Conservation (phyloP, 2,888 invertebrate species). For the Trichopoda pennipes region DNA sequence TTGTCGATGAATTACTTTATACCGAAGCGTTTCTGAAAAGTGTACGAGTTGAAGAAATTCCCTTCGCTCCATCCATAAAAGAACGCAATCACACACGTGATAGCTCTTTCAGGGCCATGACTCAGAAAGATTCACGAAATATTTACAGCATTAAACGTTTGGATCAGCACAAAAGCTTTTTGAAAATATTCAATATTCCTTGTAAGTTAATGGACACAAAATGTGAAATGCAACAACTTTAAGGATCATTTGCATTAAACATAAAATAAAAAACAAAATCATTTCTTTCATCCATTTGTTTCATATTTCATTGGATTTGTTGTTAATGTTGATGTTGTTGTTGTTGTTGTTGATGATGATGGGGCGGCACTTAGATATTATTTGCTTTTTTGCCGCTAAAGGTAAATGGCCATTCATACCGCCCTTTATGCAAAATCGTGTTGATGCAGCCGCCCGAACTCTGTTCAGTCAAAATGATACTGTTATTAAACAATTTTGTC, state of each 20-base stretch:
- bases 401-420: slow-evolving; percentile 81
- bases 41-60: slow-evolving; percentile 75
- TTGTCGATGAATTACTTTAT: slow-evolving; percentile 67
- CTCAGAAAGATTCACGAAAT: slow-evolving; percentile 56
- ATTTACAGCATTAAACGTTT: slow-evolving; percentile 75
- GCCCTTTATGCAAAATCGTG: slow-evolving; percentile 77
- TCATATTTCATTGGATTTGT: slow-evolving; percentile 20
- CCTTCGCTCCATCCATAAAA: slow-evolving; percentile 69
- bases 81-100: slow-evolving; percentile 37
- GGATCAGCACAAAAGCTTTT: slow-evolving; percentile 76
- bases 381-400: slow-evolving; percentile 80
- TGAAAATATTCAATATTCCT: slow-evolving; percentile 79
- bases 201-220: slow-evolving; percentile 71
- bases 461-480: slow-evolving; percentile 78
- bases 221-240: neutral
- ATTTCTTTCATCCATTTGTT: slow-evolving; percentile 22
- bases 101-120: slow-evolving; percentile 29
- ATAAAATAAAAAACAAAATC: neutral
- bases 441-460: slow-evolving; percentile 76
- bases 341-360: neutral
- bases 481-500: slow-evolving; percentile 77
- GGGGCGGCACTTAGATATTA: slow-evolving; percentile 74
- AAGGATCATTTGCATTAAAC: neutral
- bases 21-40: slow-evolving; percentile 73
- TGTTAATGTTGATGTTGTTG: neutral